Base-by-base conservation (phyloP, 1,140 invertebrate genomes). In the Saccostrea echinata region DNA sequence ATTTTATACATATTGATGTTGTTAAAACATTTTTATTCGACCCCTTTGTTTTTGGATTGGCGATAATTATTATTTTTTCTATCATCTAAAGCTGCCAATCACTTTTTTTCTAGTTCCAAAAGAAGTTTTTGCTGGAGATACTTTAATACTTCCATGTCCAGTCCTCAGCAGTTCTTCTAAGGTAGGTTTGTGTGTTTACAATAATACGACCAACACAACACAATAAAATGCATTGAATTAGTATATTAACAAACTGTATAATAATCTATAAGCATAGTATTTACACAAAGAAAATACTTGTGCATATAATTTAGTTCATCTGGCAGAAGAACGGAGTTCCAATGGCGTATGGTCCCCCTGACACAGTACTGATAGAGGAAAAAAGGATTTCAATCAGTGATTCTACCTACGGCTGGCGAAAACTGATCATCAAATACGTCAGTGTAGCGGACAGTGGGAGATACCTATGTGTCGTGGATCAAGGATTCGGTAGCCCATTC, bases 391-490 rank as follows among this genome's bases (percentile, higher is more conserved):
- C 68, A 30, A 33, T 76, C 30, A 30, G 16, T 33, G 68, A 24
- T 16, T 3, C 27, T 27, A 76, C 12, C 68, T 30, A 33, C 27
- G 68, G 68, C 11, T 76, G 68, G 68, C 68, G 24, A 35, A 12
- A 13, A 12, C 68, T 76, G 3, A 13, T 30, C 13, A 76, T 76
- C 1, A 33, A 30, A 27, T 11, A 27, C 11, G 68, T 30, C 27
- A 13, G 6, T 30, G 11, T 76, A 9, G 12, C 13, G 68, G 68
- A 76, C 27, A 33, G 27, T 76, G 68, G 68, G 13, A 76, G 2
- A 3, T 76, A 76, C 68, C 68, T 30, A 16, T 76, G 68, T 76
- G 68, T 76, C 3, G 68, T 76, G 68, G 68, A 76, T 30, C 24
- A 18, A 30, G 11, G 0, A 13, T 33, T 33, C 68, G 68, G 68